Evolutionary conservation across 92 coral and sea anemone genomes (phyloP).

Genomic region (Umimayanthus kanabou): DNA sequence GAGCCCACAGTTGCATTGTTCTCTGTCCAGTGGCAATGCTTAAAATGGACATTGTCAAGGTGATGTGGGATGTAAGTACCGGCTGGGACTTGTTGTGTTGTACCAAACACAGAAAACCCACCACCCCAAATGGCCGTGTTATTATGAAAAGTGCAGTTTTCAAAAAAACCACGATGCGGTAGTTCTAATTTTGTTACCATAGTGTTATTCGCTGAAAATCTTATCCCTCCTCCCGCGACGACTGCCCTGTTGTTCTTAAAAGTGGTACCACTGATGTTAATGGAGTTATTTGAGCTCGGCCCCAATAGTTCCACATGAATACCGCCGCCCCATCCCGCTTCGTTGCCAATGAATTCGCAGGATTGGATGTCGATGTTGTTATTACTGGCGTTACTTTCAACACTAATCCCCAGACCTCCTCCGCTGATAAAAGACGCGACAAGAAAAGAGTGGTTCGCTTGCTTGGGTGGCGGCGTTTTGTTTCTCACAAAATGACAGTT

Average conservation of each 20-base stretch:
- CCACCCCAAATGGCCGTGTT: constrained; percentile 73
- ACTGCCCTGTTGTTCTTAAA: constrained; percentile 56
- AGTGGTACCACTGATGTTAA: constrained; percentile 37
- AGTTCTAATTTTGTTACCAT: not conserved
- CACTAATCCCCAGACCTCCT: constrained; percentile 71
- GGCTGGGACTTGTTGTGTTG: constrained; percentile 48
- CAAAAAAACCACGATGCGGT: constrained; percentile 33
- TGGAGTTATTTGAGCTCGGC: constrained; percentile 38
- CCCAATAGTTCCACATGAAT: constrained; percentile 52
- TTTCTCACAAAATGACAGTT: constrained; percentile 66
- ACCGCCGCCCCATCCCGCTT: constrained; percentile 89
- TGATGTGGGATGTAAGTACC: not conserved
- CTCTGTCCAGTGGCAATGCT: constrained; percentile 42
- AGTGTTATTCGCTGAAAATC: constrained; percentile 48
- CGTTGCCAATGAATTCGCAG: constrained; percentile 55
- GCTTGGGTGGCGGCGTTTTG: constrained; percentile 41
- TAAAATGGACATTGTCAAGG: constrained; percentile 39
- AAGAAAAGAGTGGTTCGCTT: not conserved
- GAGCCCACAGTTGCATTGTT: constrained; percentile 86
- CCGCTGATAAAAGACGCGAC: constrained; percentile 71
- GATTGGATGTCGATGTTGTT: constrained; percentile 55
- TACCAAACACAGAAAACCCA: constrained; percentile 61
- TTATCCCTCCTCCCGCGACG: constrained; percentile 79
- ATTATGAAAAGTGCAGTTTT: constrained; percentile 36
- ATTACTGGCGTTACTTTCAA: constrained; percentile 68